phyloP scores from a whole-genome alignment of 2,113 vertebrate species.

The Entelurus aequoreus region DNA sequence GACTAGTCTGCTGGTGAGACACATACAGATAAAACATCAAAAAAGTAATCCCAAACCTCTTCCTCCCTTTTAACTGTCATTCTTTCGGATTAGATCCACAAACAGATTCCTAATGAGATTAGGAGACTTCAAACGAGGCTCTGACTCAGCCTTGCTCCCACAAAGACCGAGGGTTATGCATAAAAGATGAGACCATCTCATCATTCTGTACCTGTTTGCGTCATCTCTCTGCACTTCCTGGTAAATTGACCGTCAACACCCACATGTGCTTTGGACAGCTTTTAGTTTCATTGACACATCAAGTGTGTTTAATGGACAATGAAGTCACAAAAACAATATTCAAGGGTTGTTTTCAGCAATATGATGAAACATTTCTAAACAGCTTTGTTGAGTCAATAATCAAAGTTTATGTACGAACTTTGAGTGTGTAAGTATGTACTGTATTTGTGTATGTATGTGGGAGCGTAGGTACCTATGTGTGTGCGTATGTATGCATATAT shows the following conservation, averaged over 20 bases:
- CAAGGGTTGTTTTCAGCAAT: too few species aligned
- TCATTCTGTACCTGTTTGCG: slow-evolving; percentile 11
- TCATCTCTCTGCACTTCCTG: not conserved
- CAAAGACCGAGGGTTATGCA: slow-evolving; percentile 16
- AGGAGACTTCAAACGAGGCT: slow-evolving; percentile 40
- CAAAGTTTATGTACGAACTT: too few species aligned
- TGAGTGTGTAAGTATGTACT: too few species aligned
- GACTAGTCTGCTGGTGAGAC: slow-evolving; percentile 10
- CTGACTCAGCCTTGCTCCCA: slow-evolving; percentile 23
- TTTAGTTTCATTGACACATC: too few species aligned
- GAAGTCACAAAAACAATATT: too few species aligned
- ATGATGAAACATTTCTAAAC: too few species aligned
- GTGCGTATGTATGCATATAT: too few species aligned
- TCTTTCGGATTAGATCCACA: slow-evolving; percentile 19
- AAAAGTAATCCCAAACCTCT: slow-evolving; percentile 12
- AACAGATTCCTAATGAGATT: slow-evolving; percentile 38
- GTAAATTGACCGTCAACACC: not conserved
- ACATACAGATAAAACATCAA: slow-evolving; percentile 32
- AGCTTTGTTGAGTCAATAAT: too few species aligned
- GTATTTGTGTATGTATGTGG: too few species aligned
- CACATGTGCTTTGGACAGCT: too few species aligned
- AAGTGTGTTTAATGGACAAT: too few species aligned
- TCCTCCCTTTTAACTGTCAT: slow-evolving; percentile 10
- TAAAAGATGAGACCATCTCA: slow-evolving; percentile 36
- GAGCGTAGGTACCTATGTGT: too few species aligned